Base-by-base conservation (phyloP, 2,888 invertebrate species). In the Micropterix aruncella region DNA sequence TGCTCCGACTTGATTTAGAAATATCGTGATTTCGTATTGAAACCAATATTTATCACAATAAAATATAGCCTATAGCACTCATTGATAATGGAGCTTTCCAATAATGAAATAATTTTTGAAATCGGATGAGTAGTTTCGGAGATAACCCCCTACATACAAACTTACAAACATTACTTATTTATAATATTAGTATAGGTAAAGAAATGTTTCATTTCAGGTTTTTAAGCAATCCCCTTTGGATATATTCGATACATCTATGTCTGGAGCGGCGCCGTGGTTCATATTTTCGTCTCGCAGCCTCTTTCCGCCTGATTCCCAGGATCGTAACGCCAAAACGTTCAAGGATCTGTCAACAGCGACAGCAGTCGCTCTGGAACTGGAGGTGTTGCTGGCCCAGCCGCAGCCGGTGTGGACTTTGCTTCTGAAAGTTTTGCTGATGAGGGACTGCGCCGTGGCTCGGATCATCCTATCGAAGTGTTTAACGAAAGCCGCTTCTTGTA, bases 331-430 rank as follows among this genome's bases (percentile, higher is more conserved):
- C 1, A 61, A 58, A 36, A 63, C 60, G 17, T 63, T 73, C 0
- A 58, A 59, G 3, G 75, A 77, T 44, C 57, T 84, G 3, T 62
- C 73, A 1, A 64, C 73, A 7, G 73, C 74, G 48, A 75, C 77
- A 2, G 78, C 79, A 2, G 69, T 85, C 9, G 77, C 79, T 1
- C 57, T 87, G 45, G 87, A 88, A 52, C 57, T 88, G 18, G 74
- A 75, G 40, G 82, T 88, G 0, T 56, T 88, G 36, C 57, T 84
- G 44, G 77, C 81, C 1, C 86, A 86, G 53, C 87, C 88, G 0
- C 86, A 86, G 55, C 81, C 86, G 0, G 80, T 80, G 43, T 88
- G 87, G 87, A 65, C 80, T 1, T 72, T 80, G 49, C 59, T 88
- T 16, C 66, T 88, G 1, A 86, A 85, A 72, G 86, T 84, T 1